Conservation (phyloP, 2,888 invertebrate genomes). For the Lithophane socia region DNA sequence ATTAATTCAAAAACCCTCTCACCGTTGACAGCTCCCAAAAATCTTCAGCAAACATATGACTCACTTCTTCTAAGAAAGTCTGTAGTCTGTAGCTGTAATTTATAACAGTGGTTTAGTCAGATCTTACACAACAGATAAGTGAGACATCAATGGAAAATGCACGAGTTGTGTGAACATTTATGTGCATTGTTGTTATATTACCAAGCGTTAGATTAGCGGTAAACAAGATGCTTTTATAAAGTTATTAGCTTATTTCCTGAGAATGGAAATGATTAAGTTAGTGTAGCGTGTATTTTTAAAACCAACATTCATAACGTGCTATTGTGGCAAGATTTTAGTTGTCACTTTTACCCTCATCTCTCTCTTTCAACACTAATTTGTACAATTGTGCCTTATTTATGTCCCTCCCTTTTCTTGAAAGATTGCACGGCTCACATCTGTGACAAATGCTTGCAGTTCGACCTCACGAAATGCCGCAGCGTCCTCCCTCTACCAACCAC, state of each 20-base stretch:
- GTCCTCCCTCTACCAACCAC: constrained; percentile 31
- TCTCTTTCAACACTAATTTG: constrained; percentile 10
- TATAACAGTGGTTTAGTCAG: constrained; percentile 32
- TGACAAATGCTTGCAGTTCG: constrained; percentile 52
- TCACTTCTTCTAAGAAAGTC: constrained; percentile 44
- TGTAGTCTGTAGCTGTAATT: constrained; percentile 36
- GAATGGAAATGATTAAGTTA: constrained; percentile 23
- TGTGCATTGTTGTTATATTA: constrained; percentile 48
- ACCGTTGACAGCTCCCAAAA: constrained; percentile 18
- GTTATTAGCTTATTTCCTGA: background rate
- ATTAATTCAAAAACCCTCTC: constrained; percentile 9
- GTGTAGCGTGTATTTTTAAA: background rate
- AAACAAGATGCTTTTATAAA: constrained; percentile 25
- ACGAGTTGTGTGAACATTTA: constrained; percentile 48
- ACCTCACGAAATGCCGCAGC: constrained; percentile 55
- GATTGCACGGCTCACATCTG: constrained; percentile 30
- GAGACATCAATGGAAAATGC: constrained; percentile 41
- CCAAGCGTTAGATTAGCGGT: constrained; percentile 28
- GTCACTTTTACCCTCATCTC: background rate
- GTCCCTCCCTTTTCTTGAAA: constrained; percentile 15
- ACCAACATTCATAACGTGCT: background rate
- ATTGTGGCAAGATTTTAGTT: background rate
- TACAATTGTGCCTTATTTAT: background rate
- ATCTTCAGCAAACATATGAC: constrained; percentile 41
- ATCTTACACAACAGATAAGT: constrained; percentile 43